Evolutionary conservation across 2,113 vertebrate genomes (phyloP), one percentile per base, ranked within the genome.

Genomic region (Arenaria interpres): DNA sequence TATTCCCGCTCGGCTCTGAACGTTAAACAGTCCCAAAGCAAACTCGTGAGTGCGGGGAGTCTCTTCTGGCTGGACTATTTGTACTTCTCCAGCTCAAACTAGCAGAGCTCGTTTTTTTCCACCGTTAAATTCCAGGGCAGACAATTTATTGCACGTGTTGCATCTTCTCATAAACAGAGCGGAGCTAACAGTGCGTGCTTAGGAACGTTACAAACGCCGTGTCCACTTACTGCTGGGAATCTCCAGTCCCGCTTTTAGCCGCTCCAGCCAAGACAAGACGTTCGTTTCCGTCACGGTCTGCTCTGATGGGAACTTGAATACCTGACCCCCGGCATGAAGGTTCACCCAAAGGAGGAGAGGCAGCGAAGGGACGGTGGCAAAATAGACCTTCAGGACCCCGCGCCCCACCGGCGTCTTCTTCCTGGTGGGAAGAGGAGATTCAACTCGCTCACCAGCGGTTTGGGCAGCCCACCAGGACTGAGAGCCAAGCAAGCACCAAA

Each of bases 221-320:
- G 12, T 18, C 84, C 68, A 97, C 98, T 98, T 97, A 99, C 99
- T 98, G 97, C 98, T 98, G 48, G 98, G 98, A 74, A 97, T 83
- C 94, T 99, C 98, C 16, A 94, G 80, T 51, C 98, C 97, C 6
- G 95, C 97, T 94, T 99, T 97, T 3, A 99, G 89, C 78, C 95
- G 98, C 93, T 98, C 97, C 89, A 99, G 96, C 99, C 99, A 99
- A 69, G 90, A 93, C 43, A 99, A 96, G 86, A 99, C 57, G 60
- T 97, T 98, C 14, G 51, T 35, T 79, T 98, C 97, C 48, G 88
- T 97, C 45, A 99, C 62, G 39, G 98, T 48, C 46, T 97, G 94
- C 46, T 97, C 98, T 62, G 98, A 78, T 20, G 99, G 98, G 96
- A 99, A 99, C 75, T 96, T 98, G 94, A 99, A 99, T 25, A 99